phyloP scores from a whole-genome alignment of 2,113 vertebrate genomes.

The Corythoichthys intestinalis region DNA sequence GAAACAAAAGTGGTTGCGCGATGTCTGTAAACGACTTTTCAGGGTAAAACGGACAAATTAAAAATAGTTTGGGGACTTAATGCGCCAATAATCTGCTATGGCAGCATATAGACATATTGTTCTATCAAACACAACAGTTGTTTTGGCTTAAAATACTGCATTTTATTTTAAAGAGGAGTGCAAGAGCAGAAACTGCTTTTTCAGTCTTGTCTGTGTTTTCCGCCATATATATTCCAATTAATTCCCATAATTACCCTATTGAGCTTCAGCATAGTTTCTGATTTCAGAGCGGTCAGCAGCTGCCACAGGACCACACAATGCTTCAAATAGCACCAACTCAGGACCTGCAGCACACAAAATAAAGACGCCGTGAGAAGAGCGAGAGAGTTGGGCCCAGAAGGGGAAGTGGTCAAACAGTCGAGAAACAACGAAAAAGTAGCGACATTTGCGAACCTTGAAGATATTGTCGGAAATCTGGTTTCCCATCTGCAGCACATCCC shows the following conservation, averaged over 20 bases:
- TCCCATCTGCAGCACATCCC: constrained; percentile 82
- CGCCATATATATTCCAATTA: not conserved
- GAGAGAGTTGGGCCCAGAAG: not conserved
- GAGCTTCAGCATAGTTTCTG: constrained; percentile 83
- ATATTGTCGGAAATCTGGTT: constrained; percentile 77
- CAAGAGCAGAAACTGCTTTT: too few species aligned
- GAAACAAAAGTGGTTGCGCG: too few species aligned
- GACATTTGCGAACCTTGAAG: constrained; percentile 82
- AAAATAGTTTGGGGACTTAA: too few species aligned
- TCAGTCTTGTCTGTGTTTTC: too few species aligned
- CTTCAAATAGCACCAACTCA: constrained; percentile 77
- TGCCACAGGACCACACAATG: constrained; percentile 87
- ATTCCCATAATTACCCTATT: constrained; percentile 71
- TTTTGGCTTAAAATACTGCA: too few species aligned
- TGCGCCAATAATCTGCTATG: too few species aligned
- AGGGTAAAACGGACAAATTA: too few species aligned
- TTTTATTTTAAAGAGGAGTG: too few species aligned
- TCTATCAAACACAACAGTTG: too few species aligned
- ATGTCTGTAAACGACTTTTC: too few species aligned
- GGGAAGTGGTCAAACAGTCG: constrained; percentile 3
- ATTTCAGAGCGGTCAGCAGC: constrained; percentile 82
- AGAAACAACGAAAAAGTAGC: constrained; percentile 19
- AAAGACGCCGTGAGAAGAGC: constrained; percentile 5
- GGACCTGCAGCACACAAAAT: constrained; percentile 62
- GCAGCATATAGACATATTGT: too few species aligned